Conservation (phyloP, 2,888 invertebrate species). For the Mimumesa dahlbomi region DNA sequence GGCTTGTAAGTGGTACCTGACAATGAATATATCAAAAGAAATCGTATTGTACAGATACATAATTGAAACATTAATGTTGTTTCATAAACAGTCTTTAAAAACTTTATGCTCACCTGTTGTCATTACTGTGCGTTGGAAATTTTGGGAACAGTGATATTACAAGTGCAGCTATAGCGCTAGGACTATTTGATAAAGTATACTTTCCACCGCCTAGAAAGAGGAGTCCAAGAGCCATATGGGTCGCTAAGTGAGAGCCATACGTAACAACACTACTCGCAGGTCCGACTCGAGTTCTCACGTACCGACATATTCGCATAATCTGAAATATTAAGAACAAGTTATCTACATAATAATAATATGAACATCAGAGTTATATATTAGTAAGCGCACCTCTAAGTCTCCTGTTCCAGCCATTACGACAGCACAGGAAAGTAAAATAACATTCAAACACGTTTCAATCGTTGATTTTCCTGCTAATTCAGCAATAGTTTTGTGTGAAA, state of each 20-base stretch:
- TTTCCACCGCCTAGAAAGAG: slow-evolving; percentile 96
- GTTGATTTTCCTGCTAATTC: slow-evolving; percentile 95
- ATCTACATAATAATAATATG: too few relatives aligned
- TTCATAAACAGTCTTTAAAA: background rate
- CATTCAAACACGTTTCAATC: slow-evolving; percentile 93
- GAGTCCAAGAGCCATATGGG: slow-evolving; percentile 97
- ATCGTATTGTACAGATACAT: too few relatives aligned
- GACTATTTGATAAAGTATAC: slow-evolving; percentile 90
- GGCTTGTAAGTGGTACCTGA: slow-evolving; percentile 97
- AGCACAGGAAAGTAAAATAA: slow-evolving; percentile 89
- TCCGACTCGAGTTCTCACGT: slow-evolving; percentile 91
- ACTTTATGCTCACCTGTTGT: slow-evolving; percentile 87
- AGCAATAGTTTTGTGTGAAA: slow-evolving; percentile 87
- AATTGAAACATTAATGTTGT: too few relatives aligned
- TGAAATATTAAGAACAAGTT: slow-evolving; percentile 56
- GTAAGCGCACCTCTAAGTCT: slow-evolving; percentile 84
- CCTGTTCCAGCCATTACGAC: slow-evolving; percentile 98
- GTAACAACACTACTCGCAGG: slow-evolving; percentile 86
- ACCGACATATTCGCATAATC: slow-evolving; percentile 91
- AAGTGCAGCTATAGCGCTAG: slow-evolving; percentile 93
- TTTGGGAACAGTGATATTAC: slow-evolving; percentile 98
- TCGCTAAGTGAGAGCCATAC: slow-evolving; percentile 96
- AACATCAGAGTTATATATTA: background rate
- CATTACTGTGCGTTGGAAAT: slow-evolving; percentile 97
- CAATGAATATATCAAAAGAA: slow-evolving; percentile 6